Percentiles rank a stretch among this genome's conserved stretches.
Conservation (phyloP, 2,888 invertebrate species). For the Saturnia japonica region DNA sequence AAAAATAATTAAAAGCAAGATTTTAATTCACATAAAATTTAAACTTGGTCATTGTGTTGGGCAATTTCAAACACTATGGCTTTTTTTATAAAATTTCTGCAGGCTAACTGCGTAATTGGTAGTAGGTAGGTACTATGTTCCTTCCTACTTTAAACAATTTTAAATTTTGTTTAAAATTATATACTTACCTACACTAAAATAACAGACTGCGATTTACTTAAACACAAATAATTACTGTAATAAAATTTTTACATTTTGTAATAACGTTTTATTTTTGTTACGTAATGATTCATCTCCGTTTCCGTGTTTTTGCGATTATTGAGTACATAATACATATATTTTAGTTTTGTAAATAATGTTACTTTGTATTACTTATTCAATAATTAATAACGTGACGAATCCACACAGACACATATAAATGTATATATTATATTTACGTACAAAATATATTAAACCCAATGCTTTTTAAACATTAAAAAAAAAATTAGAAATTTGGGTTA, state of each 20-base stretch:
- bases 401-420: neutral
- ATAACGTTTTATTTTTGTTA: neutral
- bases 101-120: neutral
- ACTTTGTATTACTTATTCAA: neutral
- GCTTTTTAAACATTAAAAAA: neutral
- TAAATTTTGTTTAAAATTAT: neutral
- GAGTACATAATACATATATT: neutral
- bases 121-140: neutral
- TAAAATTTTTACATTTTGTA: neutral
- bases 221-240: neutral
- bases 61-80: neutral
- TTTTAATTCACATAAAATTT: neutral
- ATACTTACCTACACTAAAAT: neutral
- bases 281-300: neutral
- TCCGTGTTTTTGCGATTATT: neutral
- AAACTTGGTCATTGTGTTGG: neutral
- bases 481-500: too few species aligned
- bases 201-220: conserved; percentile 1
- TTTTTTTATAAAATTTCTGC: neutral
- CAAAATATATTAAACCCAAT: neutral
- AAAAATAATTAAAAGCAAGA: neutral
- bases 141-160: neutral
- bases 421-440: neutral
- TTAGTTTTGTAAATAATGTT: neutral
- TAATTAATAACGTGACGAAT: neutral